These are phyloP conservation scores for Manis crassicaudata DNA, from an alignment of 2,797 vertebrate genomes.

Conservation along the genomic window DNA sequence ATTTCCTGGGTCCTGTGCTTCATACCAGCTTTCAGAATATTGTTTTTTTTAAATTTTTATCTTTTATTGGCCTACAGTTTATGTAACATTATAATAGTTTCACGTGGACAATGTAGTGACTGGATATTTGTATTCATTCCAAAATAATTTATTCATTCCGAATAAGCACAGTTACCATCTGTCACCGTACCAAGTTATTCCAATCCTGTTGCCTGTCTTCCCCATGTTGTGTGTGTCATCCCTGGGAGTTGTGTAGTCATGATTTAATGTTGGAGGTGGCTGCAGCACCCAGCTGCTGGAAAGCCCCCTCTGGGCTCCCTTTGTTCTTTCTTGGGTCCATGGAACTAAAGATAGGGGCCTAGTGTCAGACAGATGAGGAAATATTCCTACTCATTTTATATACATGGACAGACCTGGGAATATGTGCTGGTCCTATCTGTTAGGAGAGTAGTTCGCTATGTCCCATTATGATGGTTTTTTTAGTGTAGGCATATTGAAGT, in stretches of 20 bases:
- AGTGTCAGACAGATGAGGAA: neutral
- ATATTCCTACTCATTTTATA: neutral
- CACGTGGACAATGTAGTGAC: no score
- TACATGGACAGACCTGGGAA: neutral
- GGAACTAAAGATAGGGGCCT: neutral
- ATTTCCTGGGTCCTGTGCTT: conserved; percentile 32
- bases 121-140: no score
- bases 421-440: neutral
- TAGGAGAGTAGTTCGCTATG: neutral
- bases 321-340: neutral
- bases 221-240: no score
- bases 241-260: no score
- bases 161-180: no score
- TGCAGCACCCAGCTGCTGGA: neutral
- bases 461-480: neutral
- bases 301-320: neutral
- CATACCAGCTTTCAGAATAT: conserved; percentile 10
- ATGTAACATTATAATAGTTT: no score
- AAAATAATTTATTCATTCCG: no score
- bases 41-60: no score
- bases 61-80: no score
- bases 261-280: neutral
- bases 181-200: no score
- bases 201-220: no score
- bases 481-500: neutral